phyloP scores from a whole-genome alignment of 2,113 vertebrate species.

The Amphiprion ocellaris region DNA sequence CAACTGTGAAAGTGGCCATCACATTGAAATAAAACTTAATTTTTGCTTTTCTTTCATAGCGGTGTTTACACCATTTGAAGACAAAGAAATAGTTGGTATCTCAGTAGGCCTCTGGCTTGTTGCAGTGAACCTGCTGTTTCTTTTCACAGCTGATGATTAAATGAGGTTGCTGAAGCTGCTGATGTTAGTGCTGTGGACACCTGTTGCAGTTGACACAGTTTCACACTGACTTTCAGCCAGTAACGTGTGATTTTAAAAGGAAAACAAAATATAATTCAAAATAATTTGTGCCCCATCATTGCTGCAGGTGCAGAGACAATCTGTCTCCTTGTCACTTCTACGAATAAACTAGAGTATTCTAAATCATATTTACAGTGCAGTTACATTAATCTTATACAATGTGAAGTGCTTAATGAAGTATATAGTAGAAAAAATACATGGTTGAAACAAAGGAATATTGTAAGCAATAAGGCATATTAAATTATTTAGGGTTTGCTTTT shows the following conservation, averaged over 20 bases:
- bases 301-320: background rate
- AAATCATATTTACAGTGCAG: background rate
- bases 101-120: background rate
- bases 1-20: background rate
- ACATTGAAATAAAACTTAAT: too few relatives aligned
- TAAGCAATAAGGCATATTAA: background rate
- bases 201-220: conserved; percentile 23
- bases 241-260: background rate
- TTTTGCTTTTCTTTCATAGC: background rate
- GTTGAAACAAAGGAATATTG: background rate
- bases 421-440: background rate
- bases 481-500: too few relatives aligned
- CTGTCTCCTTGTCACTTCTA: background rate
- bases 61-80: background rate
- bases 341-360: background rate
- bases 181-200: background rate
- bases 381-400: background rate
- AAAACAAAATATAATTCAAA: background rate
- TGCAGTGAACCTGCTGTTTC: background rate
- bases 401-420: background rate
- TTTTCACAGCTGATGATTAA: background rate
- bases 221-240: background rate
- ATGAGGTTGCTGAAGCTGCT: background rate
- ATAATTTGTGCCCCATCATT: background rate
- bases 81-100: background rate